Conservation (phyloP, 1,140 invertebrate species). For the Pseudachorutes palmiensis region DNA sequence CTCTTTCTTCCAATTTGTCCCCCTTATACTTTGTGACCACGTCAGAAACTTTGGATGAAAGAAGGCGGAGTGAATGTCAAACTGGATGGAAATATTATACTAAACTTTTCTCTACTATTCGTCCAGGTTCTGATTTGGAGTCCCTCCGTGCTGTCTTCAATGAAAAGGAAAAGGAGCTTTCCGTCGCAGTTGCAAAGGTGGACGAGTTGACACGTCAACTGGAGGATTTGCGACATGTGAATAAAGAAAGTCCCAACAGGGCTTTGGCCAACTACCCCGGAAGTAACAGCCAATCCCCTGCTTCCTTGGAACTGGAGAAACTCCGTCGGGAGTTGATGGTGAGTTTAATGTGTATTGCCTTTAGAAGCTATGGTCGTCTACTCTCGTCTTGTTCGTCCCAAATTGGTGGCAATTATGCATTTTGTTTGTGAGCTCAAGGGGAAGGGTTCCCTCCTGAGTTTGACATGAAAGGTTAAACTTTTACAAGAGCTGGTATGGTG, state of each 20-base stretch:
- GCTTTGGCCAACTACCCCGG: constrained; percentile 38
- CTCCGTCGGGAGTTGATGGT: constrained; percentile 77
- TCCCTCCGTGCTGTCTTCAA: constrained; percentile 90
- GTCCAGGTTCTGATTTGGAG: constrained; percentile 85
- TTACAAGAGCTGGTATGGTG: too few relatives aligned
- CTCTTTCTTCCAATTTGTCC: too few relatives aligned
- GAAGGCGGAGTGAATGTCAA: too few relatives aligned
- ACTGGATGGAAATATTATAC: background rate
- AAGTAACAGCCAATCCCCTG: constrained; percentile 54
- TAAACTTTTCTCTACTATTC: constrained; percentile 27
- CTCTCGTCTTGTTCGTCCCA: too few relatives aligned
- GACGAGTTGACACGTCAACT: constrained; percentile 88
- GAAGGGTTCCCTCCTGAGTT: too few relatives aligned
- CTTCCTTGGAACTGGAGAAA: constrained; percentile 79
- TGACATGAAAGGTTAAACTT: too few relatives aligned
- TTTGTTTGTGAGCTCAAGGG: too few relatives aligned
- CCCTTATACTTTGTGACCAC: too few relatives aligned
- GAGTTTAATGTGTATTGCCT: too few relatives aligned
- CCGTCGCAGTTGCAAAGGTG: constrained; percentile 79
- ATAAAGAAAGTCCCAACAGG: constrained; percentile 46
- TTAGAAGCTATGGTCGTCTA: too few relatives aligned
- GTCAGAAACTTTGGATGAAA: too few relatives aligned
- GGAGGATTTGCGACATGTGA: constrained; percentile 66
- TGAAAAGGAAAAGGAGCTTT: constrained; percentile 94
- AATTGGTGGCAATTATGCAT: too few relatives aligned